Base-by-base conservation (phyloP, 2,888 invertebrate species). In the Caenorhabditis parvicauda region DNA sequence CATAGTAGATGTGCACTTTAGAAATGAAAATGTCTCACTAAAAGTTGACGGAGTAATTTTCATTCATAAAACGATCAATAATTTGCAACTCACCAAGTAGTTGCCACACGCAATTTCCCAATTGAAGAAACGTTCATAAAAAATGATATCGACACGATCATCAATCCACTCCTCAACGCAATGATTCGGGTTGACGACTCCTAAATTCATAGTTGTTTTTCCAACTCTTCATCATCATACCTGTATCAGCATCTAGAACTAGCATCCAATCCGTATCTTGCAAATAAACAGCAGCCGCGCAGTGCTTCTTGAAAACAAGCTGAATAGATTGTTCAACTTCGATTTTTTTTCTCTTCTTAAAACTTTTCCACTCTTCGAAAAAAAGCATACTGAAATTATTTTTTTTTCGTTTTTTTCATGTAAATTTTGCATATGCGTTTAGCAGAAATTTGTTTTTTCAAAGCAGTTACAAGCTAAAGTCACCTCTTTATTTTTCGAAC, bases 81-180 rank as follows among this genome's bases (percentile, higher is more conserved):
- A n/a, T n/a, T n/a, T 9, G 22, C n/a, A 9, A 43, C 48, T 53
- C 19, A 72, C 79, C 59, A 80, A 51, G 64, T 80, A 80, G 61
- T 80, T 80, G 45, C 79, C 79, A 29, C 70, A 68, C 6, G 77
- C 77, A 32, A 80, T 74, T 64, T 80, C 80, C 76, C 76, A 80
- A 54, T 80, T 80, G 70, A 78, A 80, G 58, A 76, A 78, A 6
- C 80, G 63, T 56, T 80, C 79, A 53, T 80, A 80, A 65, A 80
- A 77, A 41, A 80, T 55, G 22, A 80, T 51, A 59, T 77, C 71
- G 41, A 76, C 76, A 2, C 78, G 68, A 29, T 64, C 61, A 53
- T 80, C 80, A 53, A 80, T 80, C 74, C 75, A 80, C 56, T 80
- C 79, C 52, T 79, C 79, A 32, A 79, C 68, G 58, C 79, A 79